Percentiles rank a stretch among this genome's conserved stretches.
phyloP scores from a whole-genome alignment of 2,888 invertebrate species.

The Lepidocyrtoides sp. region DNA sequence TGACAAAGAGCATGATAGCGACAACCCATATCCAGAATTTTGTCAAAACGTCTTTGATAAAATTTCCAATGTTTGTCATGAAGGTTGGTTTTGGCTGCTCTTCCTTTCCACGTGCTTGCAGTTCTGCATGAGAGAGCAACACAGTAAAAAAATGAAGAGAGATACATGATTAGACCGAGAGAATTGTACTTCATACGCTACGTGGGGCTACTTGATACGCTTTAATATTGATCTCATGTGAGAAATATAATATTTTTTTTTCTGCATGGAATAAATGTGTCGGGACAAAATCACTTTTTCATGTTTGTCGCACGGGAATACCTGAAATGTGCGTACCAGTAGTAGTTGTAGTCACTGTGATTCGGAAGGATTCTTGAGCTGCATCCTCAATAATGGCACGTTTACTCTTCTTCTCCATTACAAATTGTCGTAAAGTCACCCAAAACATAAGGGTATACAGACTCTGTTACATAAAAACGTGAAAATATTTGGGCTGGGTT shows the following conservation, averaged over 20 bases:
- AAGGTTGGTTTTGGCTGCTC: constrained; percentile 86
- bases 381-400: constrained; percentile 86
- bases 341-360: constrained; percentile 85
- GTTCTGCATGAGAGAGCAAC: constrained; percentile 41
- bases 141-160: not conserved
- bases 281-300: not conserved
- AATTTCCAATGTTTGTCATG: constrained; percentile 90
- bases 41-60: constrained; percentile 92
- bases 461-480: constrained; percentile 87
- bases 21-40: constrained; percentile 99
- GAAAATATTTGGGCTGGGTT: constrained; percentile 17
- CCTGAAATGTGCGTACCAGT: constrained; percentile 83
- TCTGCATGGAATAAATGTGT: no score
- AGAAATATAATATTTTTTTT: not conserved
- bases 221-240: constrained; percentile 16
- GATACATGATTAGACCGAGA: not conserved
- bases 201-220: constrained; percentile 26
- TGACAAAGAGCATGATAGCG: constrained; percentile 94
- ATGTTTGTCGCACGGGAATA: constrained; percentile 50
- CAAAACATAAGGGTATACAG: constrained; percentile 97
- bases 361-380: constrained; percentile 86
- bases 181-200: not conserved
- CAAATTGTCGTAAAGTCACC: constrained; percentile 96
- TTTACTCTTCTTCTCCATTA: constrained; percentile 93
- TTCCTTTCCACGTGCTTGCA: constrained; percentile 86